A percentile compares a stretch with the other conserved stretches of the same genome.
Evolutionary conservation across 2,888 invertebrate species (phyloP).

Genomic region (Papilio gigon): DNA sequence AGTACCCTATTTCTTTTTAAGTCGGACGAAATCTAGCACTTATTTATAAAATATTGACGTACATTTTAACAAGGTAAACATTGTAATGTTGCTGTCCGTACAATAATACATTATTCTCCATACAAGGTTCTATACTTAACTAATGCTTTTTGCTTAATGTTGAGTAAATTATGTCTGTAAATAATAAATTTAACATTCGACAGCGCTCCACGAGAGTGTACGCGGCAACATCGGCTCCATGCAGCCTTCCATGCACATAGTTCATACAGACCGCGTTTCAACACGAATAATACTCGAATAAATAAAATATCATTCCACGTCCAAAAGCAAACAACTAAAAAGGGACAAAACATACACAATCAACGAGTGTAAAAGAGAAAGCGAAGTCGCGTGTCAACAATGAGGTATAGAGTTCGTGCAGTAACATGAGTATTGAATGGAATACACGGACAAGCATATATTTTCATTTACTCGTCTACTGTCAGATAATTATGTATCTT

Average conservation of each 20-base stretch:
- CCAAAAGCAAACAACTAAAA: conserved; percentile 36
- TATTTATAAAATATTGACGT: no score
- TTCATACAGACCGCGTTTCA: conserved; percentile 1
- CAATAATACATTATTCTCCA: neutral
- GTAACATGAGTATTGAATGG: conserved; percentile 73
- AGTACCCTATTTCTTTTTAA: no score
- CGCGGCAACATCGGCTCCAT: neutral
- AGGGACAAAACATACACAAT: conserved; percentile 40
- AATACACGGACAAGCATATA: conserved; percentile 54
- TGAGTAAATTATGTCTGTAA: neutral
- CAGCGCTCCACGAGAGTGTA: neutral
- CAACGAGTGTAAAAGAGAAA: conserved; percentile 46
- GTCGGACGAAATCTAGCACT: no score
- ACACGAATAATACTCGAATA: conserved; percentile 32
- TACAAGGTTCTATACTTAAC: conserved; percentile 14
- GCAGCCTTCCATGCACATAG: conserved; percentile 5
- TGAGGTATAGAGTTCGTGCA: conserved; percentile 68
- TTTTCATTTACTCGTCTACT: conserved; percentile 44
- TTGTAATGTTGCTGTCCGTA: no score
- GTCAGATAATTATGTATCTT: conserved; percentile 46
- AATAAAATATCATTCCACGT: conserved; percentile 37
- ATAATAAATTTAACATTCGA: conserved; percentile 12
- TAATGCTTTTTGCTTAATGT: conserved; percentile 16
- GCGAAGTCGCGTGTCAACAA: conserved; percentile 65
- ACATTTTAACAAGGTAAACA: neutral